Evolutionary conservation across 2,113 vertebrate species (phyloP), one percentile per base, ranked within the genome.

Genomic region (Aix galericulata): DNA sequence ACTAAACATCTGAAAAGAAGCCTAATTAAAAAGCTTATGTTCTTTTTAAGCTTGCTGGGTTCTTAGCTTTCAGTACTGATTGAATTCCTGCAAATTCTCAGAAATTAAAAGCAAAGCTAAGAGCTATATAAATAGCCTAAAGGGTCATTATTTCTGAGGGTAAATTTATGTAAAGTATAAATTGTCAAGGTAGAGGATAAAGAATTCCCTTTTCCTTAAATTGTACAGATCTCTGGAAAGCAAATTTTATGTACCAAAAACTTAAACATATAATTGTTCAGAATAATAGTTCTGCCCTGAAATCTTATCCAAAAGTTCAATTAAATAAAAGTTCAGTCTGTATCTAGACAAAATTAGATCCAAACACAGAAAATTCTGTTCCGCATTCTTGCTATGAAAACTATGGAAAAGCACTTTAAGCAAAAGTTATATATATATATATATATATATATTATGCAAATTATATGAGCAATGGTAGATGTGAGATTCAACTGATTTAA

Each of bases 371-470:
- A 89, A 75, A 68, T 60, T 72, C 4, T 91, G 8, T 75, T 78
- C 64, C 48, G 3, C 8, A 31, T 74, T 81, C 26, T 63, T 68
- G 7, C 34, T 59, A 63, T 82, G 11, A 82, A 46, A 82, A 67
- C 38, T 3, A 60, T 67, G 17, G 31, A 87, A 75, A 92, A 48
- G 3, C 25, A 12, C 11, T 83, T 69, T 58, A 77, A 60, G 3
- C 2, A 62, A 55, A 71, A 6, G 5, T 3, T 0, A 0, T 17
- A 48, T 72, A 25, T 76, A 21, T 29, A 13, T 40, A 40, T 40
- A 40, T 40, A 40, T 40, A 40, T 40, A 40, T 40, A 11, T 71
- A 13, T 81, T 22, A 38, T 44, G 40, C 13, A 74, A 83, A 60
- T 6, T 48, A 66, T 56, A 42, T 44, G 17, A 86, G 3, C 13